phyloP scores from a whole-genome alignment of 2,113 vertebrate genomes.

The Petaurus breviceps region DNA sequence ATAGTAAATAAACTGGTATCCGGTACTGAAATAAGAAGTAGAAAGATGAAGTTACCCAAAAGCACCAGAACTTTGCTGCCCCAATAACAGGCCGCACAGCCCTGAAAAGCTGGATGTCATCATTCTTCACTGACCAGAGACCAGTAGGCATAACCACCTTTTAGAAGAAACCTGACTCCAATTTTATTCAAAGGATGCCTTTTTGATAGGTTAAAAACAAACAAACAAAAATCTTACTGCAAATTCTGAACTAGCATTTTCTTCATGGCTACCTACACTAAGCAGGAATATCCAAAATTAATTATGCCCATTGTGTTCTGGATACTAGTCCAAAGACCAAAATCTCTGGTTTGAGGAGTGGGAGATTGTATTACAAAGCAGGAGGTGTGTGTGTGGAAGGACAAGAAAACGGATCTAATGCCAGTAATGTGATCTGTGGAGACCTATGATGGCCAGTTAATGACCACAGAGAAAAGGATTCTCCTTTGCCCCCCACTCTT shows the following conservation, averaged over 20 bases:
- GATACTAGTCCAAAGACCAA: too few relatives aligned
- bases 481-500: too few relatives aligned
- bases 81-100: background rate
- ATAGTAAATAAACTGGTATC: constrained; percentile 99
- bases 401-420: too few relatives aligned
- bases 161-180: constrained; percentile 9
- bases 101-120: background rate
- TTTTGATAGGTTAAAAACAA: constrained; percentile 4
- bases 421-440: too few relatives aligned
- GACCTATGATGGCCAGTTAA: too few relatives aligned
- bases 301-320: background rate
- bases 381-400: too few relatives aligned
- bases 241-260: background rate
- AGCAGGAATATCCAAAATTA: constrained; percentile 24
- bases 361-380: too few relatives aligned
- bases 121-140: background rate
- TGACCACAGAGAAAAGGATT: too few relatives aligned
- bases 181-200: constrained; percentile 43
- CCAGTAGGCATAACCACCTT: background rate
- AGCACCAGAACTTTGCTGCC: background rate
- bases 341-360: too few relatives aligned
- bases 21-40: constrained; percentile 89
- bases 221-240: background rate
- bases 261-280: background rate
- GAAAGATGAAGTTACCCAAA: constrained; percentile 51